These are phyloP conservation scores for Rhodinocichla rosea DNA, from an alignment of 2,113 vertebrate genomes.

Conservation along the genomic window DNA sequence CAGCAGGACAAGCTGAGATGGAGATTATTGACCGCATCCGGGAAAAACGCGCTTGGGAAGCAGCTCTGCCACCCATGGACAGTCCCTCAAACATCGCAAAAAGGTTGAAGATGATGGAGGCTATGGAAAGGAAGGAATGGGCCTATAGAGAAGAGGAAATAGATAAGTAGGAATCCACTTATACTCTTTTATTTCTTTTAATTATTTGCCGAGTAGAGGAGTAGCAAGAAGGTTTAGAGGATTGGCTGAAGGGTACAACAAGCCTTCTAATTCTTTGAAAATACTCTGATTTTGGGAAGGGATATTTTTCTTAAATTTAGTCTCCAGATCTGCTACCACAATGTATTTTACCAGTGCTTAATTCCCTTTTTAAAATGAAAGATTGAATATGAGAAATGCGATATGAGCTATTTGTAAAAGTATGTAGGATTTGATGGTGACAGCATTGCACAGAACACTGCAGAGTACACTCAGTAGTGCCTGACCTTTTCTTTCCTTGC, in stretches of 20 bases:
- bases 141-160: conserved; percentile 90
- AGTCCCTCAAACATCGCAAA: conserved; percentile 75
- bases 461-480: background rate
- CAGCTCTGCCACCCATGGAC: conserved; percentile 78
- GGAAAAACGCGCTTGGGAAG: conserved; percentile 85
- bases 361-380: background rate
- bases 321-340: background rate
- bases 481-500: conserved; percentile 9
- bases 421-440: background rate
- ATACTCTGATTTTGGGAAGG: background rate
- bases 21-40: conserved; percentile 88
- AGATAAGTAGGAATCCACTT: conserved; percentile 76
- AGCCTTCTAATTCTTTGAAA: background rate
- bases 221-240: background rate
- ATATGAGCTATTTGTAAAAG: background rate
- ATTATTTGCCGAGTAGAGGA: background rate
- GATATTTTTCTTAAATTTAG: background rate
- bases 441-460: background rate
- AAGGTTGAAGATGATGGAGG: conserved; percentile 87
- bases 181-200: background rate
- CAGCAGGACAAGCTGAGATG: conserved; percentile 86
- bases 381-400: background rate
- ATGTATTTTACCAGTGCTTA: background rate
- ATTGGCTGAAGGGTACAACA: background rate
- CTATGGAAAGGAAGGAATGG: conserved; percentile 91